phyloP scores from a whole-genome alignment of 2,113 vertebrate species.

The Elachura formosa region DNA sequence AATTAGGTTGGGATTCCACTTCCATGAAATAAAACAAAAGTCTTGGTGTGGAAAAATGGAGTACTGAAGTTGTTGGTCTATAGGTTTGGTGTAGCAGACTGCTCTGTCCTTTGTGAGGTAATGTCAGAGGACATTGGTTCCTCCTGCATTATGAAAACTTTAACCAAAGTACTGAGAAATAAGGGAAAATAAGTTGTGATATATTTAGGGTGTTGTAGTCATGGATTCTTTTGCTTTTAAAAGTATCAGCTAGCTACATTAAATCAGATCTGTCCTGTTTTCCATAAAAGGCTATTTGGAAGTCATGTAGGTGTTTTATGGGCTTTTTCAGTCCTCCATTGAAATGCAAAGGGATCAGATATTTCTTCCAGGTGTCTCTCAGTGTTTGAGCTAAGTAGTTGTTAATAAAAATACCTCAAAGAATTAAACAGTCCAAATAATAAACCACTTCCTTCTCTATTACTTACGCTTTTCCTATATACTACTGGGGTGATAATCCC shows the following conservation, averaged over 20 bases:
- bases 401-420: not conserved
- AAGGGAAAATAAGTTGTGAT: not conserved
- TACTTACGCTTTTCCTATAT: not conserved
- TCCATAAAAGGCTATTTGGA: not conserved
- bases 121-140: not conserved
- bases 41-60: not conserved
- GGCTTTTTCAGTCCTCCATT: not conserved
- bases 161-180: not conserved
- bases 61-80: not conserved
- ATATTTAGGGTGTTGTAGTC: not conserved
- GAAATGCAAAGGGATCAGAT: not conserved
- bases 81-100: not conserved
- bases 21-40: not conserved
- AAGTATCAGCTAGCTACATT: not conserved
- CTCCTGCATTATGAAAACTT: not conserved
- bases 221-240: not conserved
- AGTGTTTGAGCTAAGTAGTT: not conserved
- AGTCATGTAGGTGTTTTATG: not conserved
- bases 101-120: not conserved
- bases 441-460: not conserved
- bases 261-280: not conserved
- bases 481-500: not conserved
- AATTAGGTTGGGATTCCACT: not conserved
- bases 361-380: not conserved
- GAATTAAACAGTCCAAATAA: not conserved